These are phyloP conservation scores for Drosophila quasianomalipes DNA, from an alignment of 2,888 invertebrate genomes.

Conservation along the genomic window DNA sequence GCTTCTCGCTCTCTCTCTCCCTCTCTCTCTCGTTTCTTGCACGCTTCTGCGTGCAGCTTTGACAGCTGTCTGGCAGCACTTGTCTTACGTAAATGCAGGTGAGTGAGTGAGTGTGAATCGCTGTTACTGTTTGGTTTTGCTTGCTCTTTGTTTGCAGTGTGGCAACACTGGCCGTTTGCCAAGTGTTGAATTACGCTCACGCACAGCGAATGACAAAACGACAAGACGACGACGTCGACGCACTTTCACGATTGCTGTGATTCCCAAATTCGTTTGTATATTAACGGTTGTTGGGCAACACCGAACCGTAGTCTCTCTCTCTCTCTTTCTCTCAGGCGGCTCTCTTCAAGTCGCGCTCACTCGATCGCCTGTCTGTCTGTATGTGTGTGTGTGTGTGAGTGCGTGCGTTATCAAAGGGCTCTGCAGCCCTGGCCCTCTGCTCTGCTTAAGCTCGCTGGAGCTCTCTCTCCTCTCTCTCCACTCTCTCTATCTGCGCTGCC, in stretches of 20 bases:
- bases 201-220: conserved; percentile 26
- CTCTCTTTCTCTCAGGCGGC: conserved; percentile 17
- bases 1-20: neutral
- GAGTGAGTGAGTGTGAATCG: neutral
- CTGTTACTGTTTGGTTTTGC: neutral
- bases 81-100: conserved; percentile 6
- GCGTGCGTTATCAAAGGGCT: conserved; percentile 70
- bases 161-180: conserved; percentile 46
- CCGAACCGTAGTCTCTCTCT: conserved; percentile 18
- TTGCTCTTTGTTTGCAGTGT: conserved; percentile 22
- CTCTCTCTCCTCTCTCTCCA: conserved; percentile 9
- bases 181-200: conserved; percentile 41
- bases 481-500: conserved; percentile 2
- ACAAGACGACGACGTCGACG: conserved; percentile 45
- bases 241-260: conserved; percentile 67
- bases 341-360: conserved; percentile 20
- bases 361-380: conserved; percentile 32
- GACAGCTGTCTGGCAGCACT: conserved; percentile 6
- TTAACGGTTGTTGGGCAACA: conserved; percentile 52
- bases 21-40: conserved; percentile 4
- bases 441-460: conserved; percentile 26
- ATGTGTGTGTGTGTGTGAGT: conserved; percentile 19
- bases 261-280: conserved; percentile 61
- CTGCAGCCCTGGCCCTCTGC: conserved; percentile 51
- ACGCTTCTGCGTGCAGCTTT: neutral